Conservation (phyloP, 1,140 invertebrate species). For the Melanaphis sacchari region DNA sequence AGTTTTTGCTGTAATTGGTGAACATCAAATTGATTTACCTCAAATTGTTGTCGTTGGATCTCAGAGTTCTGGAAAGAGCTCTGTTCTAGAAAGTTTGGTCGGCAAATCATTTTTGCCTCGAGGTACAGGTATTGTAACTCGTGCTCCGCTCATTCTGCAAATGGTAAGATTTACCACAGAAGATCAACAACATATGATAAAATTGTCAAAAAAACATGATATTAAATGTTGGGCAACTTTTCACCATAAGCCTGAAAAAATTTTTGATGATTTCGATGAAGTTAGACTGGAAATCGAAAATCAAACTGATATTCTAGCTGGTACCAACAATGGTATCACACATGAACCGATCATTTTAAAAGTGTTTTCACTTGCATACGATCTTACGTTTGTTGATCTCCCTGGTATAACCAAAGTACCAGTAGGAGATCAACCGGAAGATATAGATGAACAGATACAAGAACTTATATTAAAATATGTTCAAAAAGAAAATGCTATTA, state of each 20-base stretch:
- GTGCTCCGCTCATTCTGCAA: conserved; percentile 59
- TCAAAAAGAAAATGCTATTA: conserved; percentile 88
- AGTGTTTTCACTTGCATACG: conserved; percentile 80
- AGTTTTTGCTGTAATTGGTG: neutral
- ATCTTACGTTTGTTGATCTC: conserved; percentile 94
- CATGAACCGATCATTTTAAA: conserved; percentile 75
- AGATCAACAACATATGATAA: neutral
- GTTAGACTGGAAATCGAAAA: conserved; percentile 78
- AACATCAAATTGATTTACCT: conserved; percentile 58
- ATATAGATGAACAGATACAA: conserved; percentile 87
- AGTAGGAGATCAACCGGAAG: conserved; percentile 91
- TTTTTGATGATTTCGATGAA: conserved; percentile 73
- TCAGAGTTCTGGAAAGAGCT: conserved; percentile 65
- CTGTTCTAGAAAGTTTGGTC: conserved; percentile 60
- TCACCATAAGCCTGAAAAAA: conserved; percentile 73
- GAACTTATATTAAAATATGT: conserved; percentile 95
- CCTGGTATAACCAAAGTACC: conserved; percentile 95
- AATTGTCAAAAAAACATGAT: conserved; percentile 72
- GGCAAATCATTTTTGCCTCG: conserved; percentile 60
- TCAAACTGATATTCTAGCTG: conserved; percentile 76
- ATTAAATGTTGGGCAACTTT: conserved; percentile 78
- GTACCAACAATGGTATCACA: conserved; percentile 76
- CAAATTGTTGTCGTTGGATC: conserved; percentile 39
- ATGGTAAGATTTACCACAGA: conserved; percentile 18
- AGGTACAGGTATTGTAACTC: conserved; percentile 59